Percentiles rank a stretch among this genome's conserved stretches.
These are phyloP conservation scores for Schlechtendalia chinensis DNA, from an alignment of 1,140 invertebrate genomes.

Conservation along the genomic window DNA sequence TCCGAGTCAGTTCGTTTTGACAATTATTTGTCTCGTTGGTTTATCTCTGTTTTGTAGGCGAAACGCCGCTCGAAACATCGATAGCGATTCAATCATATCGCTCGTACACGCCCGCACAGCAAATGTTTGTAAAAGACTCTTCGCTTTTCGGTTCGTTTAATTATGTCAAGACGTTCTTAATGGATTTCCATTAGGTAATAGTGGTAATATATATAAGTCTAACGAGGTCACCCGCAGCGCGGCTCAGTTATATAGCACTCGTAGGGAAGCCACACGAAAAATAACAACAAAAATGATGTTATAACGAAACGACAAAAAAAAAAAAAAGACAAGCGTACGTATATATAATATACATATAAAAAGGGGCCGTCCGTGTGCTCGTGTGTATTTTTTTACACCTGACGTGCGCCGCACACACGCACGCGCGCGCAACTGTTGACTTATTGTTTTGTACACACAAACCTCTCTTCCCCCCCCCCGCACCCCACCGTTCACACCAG, in stretches of 20 bases:
- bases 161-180: neutral
- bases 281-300: conserved; percentile 23
- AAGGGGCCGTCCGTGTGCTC: neutral
- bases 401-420: neutral
- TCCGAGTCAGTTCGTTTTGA: too few relatives aligned
- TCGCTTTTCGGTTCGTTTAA: neutral
- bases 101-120: too few relatives aligned
- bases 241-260: neutral
- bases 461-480: too few relatives aligned
- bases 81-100: neutral
- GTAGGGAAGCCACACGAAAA: conserved; percentile 1
- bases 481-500: neutral
- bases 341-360: too few relatives aligned
- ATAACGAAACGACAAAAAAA: conserved; percentile 14
- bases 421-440: conserved; percentile 15
- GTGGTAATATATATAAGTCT: neutral
- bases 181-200: conserved; percentile 30
- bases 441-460: neutral
- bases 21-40: too few relatives aligned
- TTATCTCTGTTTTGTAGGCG: too few relatives aligned
- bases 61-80: neutral
- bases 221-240: neutral
- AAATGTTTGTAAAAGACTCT: neutral
- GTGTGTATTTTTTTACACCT: conserved; percentile 37
- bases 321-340: neutral